phyloP scores from a whole-genome alignment of 2,888 invertebrate species.

The Panorpa germanica region DNA sequence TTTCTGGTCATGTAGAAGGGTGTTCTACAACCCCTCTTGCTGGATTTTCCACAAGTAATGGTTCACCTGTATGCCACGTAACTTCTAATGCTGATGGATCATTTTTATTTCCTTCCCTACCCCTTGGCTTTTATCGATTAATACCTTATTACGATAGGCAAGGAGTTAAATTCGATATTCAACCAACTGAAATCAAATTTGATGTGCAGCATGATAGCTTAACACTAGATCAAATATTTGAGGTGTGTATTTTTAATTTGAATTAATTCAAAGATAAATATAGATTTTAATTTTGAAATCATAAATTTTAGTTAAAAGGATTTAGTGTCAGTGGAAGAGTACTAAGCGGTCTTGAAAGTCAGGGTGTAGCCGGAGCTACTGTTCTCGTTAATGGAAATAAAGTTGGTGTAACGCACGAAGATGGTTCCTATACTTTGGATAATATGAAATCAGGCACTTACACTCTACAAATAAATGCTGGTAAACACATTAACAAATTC shows the following conservation, averaged over 20 bases:
- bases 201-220: slow-evolving; percentile 48
- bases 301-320: slow-evolving; percentile 46
- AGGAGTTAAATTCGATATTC: slow-evolving; percentile 58
- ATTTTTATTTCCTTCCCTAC: slow-evolving; percentile 61
- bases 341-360: slow-evolving; percentile 25
- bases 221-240: slow-evolving; percentile 42
- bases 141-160: slow-evolving; percentile 44
- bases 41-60: slow-evolving; percentile 35
- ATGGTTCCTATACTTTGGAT: slow-evolving; percentile 59
- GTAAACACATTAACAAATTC: too few species aligned
- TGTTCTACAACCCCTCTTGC: slow-evolving; percentile 38
- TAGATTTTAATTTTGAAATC: slow-evolving; percentile 31
- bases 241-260: slow-evolving; percentile 27
- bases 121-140: slow-evolving; percentile 63
- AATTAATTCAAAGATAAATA: background rate
- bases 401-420: slow-evolving; percentile 40
- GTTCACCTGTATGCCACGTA: slow-evolving; percentile 52
- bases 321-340: slow-evolving; percentile 69
- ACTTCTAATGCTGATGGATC: slow-evolving; percentile 50
- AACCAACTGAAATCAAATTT: slow-evolving; percentile 49
- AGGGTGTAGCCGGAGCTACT: slow-evolving; percentile 39
- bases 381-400: slow-evolving; percentile 50
- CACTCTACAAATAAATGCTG: slow-evolving; percentile 43
- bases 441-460: slow-evolving; percentile 66
- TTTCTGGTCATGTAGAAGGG: slow-evolving; percentile 31